Base-by-base conservation (phyloP, 2,113 vertebrate species). In the Xiphorhynchus elegans region DNA sequence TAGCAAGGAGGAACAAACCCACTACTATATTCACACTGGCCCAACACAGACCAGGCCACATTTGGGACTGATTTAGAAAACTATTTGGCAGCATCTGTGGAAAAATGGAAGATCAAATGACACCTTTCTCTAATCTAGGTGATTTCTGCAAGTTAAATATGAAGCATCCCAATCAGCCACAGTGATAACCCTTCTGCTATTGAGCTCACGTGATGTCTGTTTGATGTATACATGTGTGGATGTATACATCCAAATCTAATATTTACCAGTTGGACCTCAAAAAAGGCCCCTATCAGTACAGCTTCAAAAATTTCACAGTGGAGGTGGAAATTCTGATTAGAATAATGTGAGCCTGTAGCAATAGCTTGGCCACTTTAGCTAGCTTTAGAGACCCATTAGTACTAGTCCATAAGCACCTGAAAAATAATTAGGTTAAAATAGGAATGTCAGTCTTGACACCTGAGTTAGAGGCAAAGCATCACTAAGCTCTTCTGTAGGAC, bases 31-130 rank as follows among this genome's bases (percentile, higher is more conserved):
- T 95, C 93, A 79, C 44, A 42, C 53, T n/a, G 44, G 60, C 76
- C 69, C 53, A 94, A 79, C 24, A 42, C 40, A 72, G 84, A 78
- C 28, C 44, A 69, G 58, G 60, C 69, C 89, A 96, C 93, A 95
- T 96, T 97, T 96, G 96, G 96, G 92, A 96, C 93, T 94, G 89
- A 96, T 96, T 96, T 97, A 94, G 66, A 89, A 92, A 96, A 92
- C 62, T 97, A 92, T 96, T 96, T 93, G 90, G 92, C 95, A 94
- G 62, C 80, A 94, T 89, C 73, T 82, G 49, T 84, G 89, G 94
- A 96, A 94, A 95, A 97, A 92, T 23, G 73, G 77, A 91, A 82
- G 83, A 89, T 84, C 56, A 93, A 96, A 90, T 95, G 83, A 87
- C 79, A 95, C 77, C 29, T 92, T 86, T 86, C 85, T 84, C 59